phyloP scores from a whole-genome alignment of 35 echinoderm and acorn worm genomes.

The Lytechinus variegatus region DNA sequence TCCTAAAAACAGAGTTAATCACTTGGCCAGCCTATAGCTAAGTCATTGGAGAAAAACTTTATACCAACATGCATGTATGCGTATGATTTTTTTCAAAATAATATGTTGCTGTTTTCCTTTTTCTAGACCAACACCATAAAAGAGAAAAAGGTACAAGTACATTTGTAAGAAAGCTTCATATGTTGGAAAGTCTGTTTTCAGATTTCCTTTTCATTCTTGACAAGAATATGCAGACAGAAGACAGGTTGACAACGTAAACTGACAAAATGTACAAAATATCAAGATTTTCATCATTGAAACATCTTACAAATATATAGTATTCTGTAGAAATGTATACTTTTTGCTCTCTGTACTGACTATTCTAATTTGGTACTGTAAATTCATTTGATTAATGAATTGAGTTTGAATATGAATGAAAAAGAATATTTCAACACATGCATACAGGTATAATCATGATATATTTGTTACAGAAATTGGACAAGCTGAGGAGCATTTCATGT shows the following conservation, averaged over 20 bases:
- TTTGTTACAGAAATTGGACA: not conserved
- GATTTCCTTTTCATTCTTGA: not conserved
- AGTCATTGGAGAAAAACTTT: not conserved
- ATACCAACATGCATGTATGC: too few relatives aligned
- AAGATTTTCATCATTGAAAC: too few relatives aligned
- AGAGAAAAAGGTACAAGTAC: not conserved
- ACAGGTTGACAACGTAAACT: too few relatives aligned
- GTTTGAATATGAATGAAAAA: not conserved
- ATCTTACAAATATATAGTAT: not conserved
- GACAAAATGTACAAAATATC: too few relatives aligned
- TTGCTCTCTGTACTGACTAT: not conserved
- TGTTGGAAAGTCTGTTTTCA: not conserved
- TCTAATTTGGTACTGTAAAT: not conserved
- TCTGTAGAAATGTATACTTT: not conserved
- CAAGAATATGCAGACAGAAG: not conserved
- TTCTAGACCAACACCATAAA: not conserved
- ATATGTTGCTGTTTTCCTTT: not conserved
- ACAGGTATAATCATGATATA: not conserved
- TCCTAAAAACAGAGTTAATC: not conserved
- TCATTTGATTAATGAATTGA: not conserved
- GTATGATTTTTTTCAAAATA: too few relatives aligned
- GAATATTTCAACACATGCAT: not conserved
- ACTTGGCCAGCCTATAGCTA: not conserved
- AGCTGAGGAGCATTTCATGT: too few relatives aligned
- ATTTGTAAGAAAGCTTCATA: not conserved